phyloP scores from a whole-genome alignment of 2,888 invertebrate genomes.

The Chromoteleia sp. region DNA sequence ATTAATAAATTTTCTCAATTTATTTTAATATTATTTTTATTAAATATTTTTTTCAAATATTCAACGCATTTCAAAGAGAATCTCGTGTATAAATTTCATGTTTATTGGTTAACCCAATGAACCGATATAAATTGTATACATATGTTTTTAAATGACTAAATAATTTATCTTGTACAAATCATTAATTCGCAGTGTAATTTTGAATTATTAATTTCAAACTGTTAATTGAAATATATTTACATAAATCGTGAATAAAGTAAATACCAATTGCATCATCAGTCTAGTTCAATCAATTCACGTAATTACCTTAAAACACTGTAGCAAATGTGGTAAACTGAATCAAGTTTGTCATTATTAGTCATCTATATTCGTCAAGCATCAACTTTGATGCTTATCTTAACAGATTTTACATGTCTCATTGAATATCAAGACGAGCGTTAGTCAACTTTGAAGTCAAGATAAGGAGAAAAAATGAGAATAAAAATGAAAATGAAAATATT shows the following conservation, averaged over 20 bases:
- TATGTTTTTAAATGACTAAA: conserved; percentile 16
- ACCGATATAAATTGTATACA: conserved; percentile 11
- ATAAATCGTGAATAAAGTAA: conserved; percentile 49
- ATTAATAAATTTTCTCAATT: not conserved
- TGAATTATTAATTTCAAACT: conserved; percentile 38
- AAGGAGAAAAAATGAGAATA: too few relatives aligned
- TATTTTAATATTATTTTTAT: not conserved
- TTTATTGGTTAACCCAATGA: conserved; percentile 12
- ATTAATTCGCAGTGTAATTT: conserved; percentile 26
- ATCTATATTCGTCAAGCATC: conserved; percentile 10
- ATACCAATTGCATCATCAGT: conserved; percentile 42
- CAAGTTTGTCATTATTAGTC: conserved; percentile 28
- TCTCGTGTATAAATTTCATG: conserved; percentile 5
- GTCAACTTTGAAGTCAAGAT: too few relatives aligned
- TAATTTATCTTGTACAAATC: conserved; percentile 32
- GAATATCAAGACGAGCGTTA: too few relatives aligned
- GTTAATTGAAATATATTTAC: conserved; percentile 52
- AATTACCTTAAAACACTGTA: conserved; percentile 25
- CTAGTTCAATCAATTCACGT: conserved; percentile 33
- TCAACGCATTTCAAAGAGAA: not conserved
- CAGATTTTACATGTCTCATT: not conserved
- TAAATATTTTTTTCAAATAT: not conserved
- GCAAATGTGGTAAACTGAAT: conserved; percentile 17
- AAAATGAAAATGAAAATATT: too few relatives aligned
- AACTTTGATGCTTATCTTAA: not conserved